Base-by-base conservation (phyloP, 2,797 vertebrate species). In the Chelon labrosus region DNA sequence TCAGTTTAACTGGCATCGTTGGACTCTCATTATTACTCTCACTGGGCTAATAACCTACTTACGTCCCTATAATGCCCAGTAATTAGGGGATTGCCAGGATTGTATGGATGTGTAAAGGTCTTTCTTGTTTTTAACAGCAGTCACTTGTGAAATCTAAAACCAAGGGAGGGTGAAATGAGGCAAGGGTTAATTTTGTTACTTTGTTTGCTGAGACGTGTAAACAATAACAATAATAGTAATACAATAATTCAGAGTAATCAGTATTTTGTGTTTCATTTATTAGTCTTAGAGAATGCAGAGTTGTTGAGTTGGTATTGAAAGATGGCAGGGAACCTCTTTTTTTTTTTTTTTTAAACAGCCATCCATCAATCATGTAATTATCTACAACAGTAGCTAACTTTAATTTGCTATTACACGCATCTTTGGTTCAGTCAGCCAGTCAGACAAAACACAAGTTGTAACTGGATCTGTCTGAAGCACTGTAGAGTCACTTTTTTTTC, bases 361-460 rank as follows among this genome's bases (percentile, higher is more conserved):
- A 69, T 83, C 79, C 75, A 78, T 86, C 82, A 85, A 63, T 65
- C 42, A 19, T 7, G 1, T 70, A 67, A 72, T 82, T 73, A 58
- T 79, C 77, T 49, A 54, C 42, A 77, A 54, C 8, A 0, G 71
- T 65, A 83, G 80, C 75, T 59, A 74, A 60, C 70, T 73, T 73
- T 65, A 78, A 84, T 87, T 71, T 75, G 60, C 72, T 53, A 68
- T 73, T 70, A 77, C 79, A 77, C 76, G 83, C 66, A 52, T 47
- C 42, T 64, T 58, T 52, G 54, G 50, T 77, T 82, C 54, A 62
- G 9, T 82, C 83, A 80, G 35, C n/a, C 65, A 80, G 35, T 16
- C 65, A 75, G 70, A 74, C 44, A 59, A 70, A 68, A 71, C 58
- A 54, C 60, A 75, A 35, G 57, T 66, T 60, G 55, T 53, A 53